Evolutionary conservation across 2,888 invertebrate species (phyloP), one percentile per base, ranked within the genome.

Genomic region (Latrodectus hesperus): DNA sequence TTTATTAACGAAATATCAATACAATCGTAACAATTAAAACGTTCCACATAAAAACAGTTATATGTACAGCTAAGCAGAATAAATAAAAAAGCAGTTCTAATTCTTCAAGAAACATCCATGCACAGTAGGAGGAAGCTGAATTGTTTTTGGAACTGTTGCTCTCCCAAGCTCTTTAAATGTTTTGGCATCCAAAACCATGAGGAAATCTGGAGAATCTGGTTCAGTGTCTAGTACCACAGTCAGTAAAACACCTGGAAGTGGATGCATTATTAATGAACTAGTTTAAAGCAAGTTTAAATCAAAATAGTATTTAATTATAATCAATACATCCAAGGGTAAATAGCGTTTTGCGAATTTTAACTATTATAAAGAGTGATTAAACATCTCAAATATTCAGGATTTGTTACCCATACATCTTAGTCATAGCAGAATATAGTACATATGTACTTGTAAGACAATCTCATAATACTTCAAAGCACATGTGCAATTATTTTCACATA

Each of bases 171-270:
- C 88, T 67, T 74, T 75, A 9, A 88, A 71, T 8, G 73, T 84
- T 60, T 80, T 79, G 10, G 88, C 88, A 16, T 88, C 80, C 72
- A 88, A 64, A 0, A 88, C 80, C 65, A 88, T 22, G 5, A 88
- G 9, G 49, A 88, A 88, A 72, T 88, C 88, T 14, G 72, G 78
- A 1, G 88, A 38, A 55, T 80, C 80, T 16, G 64, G 52, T 8
- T 68, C 80, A 6, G 79, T 79, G 68, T 88, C 88, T 16, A 88
- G 14, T 1, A 88, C 88, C n/a, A 88, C 88, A 67, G 75, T 71
- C 14, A 88, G 14, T 49, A 88, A 38, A n/a, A 88, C 55, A 51
- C 88, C 88, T 88, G 68, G 38, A 80, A 81, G 26, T 26, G 0
- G 60, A 65, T 68, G 1, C 0, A 22, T 26, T 22, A 11, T 2